These are phyloP conservation scores for Andrena minutula DNA, from an alignment of 2,888 invertebrate genomes.

Conservation along the genomic window DNA sequence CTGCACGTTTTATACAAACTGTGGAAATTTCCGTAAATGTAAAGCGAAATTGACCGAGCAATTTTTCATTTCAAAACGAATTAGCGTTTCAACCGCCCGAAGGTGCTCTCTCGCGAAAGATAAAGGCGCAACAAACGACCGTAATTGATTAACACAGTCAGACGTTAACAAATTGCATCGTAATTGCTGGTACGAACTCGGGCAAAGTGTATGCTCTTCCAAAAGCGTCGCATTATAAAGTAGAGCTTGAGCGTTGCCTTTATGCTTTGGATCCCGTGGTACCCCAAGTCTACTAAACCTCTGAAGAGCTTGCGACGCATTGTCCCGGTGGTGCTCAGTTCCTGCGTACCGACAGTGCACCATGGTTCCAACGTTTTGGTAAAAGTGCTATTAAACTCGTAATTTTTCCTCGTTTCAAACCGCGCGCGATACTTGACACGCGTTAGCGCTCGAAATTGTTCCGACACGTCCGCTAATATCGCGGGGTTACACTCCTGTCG, in stretches of 20 bases:
- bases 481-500: conserved; percentile 23
- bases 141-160: conserved; percentile 33
- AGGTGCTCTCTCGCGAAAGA: not conserved
- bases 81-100: conserved; percentile 17
- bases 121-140: conserved; percentile 10
- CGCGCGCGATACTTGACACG: conserved; percentile 5
- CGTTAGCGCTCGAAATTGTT: conserved; percentile 38
- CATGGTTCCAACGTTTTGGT: not conserved
- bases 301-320: not conserved
- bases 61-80: conserved; percentile 41
- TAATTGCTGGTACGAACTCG: conserved; percentile 2
- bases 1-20: not conserved
- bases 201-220: not conserved
- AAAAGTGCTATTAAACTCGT: not conserved
- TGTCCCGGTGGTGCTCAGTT: not conserved
- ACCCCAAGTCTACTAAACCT: not conserved
- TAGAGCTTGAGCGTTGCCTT: not conserved
- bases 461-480: conserved; percentile 39
- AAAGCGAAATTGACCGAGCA: conserved; percentile 27
- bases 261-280: not conserved
- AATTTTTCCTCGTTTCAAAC: conserved; percentile 14
- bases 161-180: conserved; percentile 33
- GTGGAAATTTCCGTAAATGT: conserved; percentile 35
- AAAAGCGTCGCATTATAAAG: not conserved
- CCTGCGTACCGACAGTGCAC: not conserved